Percentiles rank a stretch among this genome's conserved stretches.
Conservation (phyloP, 2,888 invertebrate species). For the Zygogramma bicolorata region DNA sequence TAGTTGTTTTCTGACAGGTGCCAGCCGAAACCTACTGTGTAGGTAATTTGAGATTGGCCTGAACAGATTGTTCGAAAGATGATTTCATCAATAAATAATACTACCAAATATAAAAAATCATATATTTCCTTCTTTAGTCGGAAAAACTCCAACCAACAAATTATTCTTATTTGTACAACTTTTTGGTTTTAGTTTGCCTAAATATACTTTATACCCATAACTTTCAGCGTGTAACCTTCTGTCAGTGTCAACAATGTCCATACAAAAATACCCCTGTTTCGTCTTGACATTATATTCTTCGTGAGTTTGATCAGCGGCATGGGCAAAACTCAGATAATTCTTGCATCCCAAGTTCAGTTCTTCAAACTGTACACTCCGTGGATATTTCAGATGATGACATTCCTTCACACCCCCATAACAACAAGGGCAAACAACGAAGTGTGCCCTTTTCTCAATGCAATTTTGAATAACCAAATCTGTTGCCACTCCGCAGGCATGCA, state of each 20-base stretch:
- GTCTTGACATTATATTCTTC: conserved; percentile 77
- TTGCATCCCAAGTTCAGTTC: conserved; percentile 46
- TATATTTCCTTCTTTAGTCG: conserved; percentile 17
- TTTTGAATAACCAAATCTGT: conserved; percentile 91
- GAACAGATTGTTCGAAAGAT: not conserved
- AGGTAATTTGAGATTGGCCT: no score
- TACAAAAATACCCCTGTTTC: conserved; percentile 84
- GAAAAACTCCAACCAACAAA: conserved; percentile 76
- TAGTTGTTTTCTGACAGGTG: no score
- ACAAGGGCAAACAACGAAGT: conserved; percentile 93
- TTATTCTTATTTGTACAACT: conserved; percentile 94
- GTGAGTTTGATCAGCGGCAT: conserved; percentile 94
- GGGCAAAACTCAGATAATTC: conserved; percentile 82
- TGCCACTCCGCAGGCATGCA: conserved; percentile 96
- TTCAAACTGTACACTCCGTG: conserved; percentile 78
- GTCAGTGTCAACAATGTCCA: conserved; percentile 91
- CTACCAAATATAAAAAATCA: not conserved
- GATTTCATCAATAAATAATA: not conserved
- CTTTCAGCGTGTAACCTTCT: conserved; percentile 81
- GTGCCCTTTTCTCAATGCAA: conserved; percentile 81
- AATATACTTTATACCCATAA: conserved; percentile 79
- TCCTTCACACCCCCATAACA: conserved; percentile 91
- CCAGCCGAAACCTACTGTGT: no score
- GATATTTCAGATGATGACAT: conserved; percentile 85
- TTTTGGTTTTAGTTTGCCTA: conserved; percentile 83